Conservation (phyloP, 2,888 invertebrate species). For the Candidula unifasciata region DNA sequence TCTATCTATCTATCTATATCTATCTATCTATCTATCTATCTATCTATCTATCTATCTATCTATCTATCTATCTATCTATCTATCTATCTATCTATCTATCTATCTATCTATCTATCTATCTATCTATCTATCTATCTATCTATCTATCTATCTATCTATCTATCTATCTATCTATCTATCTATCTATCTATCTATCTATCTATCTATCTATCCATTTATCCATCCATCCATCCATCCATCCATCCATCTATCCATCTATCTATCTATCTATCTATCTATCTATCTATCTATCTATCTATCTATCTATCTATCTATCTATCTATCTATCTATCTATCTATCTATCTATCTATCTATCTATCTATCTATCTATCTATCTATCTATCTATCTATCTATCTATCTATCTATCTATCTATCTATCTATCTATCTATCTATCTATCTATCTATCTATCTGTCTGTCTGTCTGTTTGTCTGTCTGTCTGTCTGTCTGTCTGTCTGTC, state of each 20-base stretch:
- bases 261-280: neutral
- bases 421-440: neutral
- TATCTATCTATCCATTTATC: too few species aligned
- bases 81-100: slow-evolving; percentile 1
- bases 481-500: neutral
- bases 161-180: neutral
- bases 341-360: neutral
- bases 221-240: too few species aligned
- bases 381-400: neutral
- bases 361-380: neutral
- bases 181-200: neutral
- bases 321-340: neutral
- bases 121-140: neutral
- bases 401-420: neutral
- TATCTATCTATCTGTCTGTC: too few species aligned
- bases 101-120: neutral
- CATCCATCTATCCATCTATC: too few species aligned
- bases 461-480: too few species aligned
- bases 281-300: neutral
- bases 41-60: slow-evolving; percentile 8
- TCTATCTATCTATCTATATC: too few species aligned
- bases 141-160: neutral
- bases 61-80: slow-evolving; percentile 8
- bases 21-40: slow-evolving; percentile 8
- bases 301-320: neutral